These are phyloP conservation scores for Cydia pomonella DNA, from an alignment of 1,140 invertebrate genomes.

Conservation along the genomic window DNA sequence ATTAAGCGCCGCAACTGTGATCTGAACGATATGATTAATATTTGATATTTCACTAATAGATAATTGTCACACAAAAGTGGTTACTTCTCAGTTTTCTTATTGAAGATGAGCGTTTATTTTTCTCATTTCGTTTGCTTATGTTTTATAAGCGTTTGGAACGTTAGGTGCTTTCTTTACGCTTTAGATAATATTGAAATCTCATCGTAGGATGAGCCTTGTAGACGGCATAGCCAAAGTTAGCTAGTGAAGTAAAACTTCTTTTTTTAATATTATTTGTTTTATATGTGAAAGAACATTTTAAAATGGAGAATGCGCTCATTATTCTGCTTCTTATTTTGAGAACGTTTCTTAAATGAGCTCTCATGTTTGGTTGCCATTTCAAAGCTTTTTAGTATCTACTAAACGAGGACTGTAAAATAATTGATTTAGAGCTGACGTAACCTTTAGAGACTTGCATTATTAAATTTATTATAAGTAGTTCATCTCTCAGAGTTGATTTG, in stretches of 20 bases:
- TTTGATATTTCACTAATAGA: conserved; percentile 81
- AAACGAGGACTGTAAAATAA: conserved; percentile 56
- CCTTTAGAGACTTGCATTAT: conserved; percentile 64
- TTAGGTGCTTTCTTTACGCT: conserved; percentile 74
- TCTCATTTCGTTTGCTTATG: conserved; percentile 56
- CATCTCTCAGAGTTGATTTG: conserved; percentile 65
- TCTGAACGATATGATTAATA: conserved; percentile 82
- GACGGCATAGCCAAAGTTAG: conserved; percentile 77
- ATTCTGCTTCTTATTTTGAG: conserved; percentile 33
- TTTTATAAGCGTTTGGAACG: conserved; percentile 53
- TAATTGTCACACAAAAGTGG: conserved; percentile 72
- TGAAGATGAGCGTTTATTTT: conserved; percentile 51
- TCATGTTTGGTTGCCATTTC: conserved; percentile 47
- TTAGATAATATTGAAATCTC: conserved; percentile 63
- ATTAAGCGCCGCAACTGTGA: conserved; percentile 82
- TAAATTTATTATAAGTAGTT: conserved; percentile 62
- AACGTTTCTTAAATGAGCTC: conserved; percentile 37
- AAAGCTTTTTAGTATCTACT: conserved; percentile 45
- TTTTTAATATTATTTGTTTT: conserved; percentile 40
- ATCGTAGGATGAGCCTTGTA: conserved; percentile 58
- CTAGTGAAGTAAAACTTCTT: conserved; percentile 64
- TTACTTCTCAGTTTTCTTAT: conserved; percentile 57
- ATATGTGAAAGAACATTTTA: not conserved
- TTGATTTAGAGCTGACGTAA: conserved; percentile 67
- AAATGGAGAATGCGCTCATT: not conserved